Percentiles rank a stretch among this genome's conserved stretches.
Evolutionary conservation across 2,888 invertebrate species (phyloP).

Genomic region (Meteorus colon): DNA sequence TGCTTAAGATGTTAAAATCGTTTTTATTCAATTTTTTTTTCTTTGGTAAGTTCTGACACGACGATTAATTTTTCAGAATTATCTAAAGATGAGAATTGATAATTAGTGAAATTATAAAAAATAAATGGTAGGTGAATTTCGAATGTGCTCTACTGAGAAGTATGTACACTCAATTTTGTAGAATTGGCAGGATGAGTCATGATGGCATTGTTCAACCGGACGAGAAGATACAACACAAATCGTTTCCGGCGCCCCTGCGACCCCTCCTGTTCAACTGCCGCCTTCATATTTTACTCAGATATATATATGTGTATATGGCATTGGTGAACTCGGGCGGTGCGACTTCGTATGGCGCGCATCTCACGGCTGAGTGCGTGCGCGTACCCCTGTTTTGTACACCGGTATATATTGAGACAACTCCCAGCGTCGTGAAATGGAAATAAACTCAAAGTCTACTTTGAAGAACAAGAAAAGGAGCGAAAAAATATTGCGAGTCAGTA

Average conservation of each 20-base stretch:
- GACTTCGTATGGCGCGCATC: slow-evolving; percentile 59
- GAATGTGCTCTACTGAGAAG: slow-evolving; percentile 27
- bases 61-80: no score
- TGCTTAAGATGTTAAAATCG: no score
- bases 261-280: slow-evolving; percentile 53
- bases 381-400: slow-evolving; percentile 41
- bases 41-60: not conserved
- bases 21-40: not conserved
- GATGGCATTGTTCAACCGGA: slow-evolving; percentile 65
- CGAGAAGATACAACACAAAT: slow-evolving; percentile 64
- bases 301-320: slow-evolving; percentile 48
- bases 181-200: slow-evolving; percentile 66
- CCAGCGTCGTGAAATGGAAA: slow-evolving; percentile 26
- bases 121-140: not conserved
- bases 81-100: no score
- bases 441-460: not conserved
- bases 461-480: not conserved
- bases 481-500: not conserved
- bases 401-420: slow-evolving; percentile 16
- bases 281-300: slow-evolving; percentile 51
- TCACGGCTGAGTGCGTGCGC: slow-evolving; percentile 61
- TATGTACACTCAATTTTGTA: slow-evolving; percentile 58
- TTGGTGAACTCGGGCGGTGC: slow-evolving; percentile 45
- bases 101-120: slow-evolving; percentile 7
- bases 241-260: slow-evolving; percentile 63